Conservation (phyloP, 2,797 vertebrate species). For the Selene dorsalis region DNA sequence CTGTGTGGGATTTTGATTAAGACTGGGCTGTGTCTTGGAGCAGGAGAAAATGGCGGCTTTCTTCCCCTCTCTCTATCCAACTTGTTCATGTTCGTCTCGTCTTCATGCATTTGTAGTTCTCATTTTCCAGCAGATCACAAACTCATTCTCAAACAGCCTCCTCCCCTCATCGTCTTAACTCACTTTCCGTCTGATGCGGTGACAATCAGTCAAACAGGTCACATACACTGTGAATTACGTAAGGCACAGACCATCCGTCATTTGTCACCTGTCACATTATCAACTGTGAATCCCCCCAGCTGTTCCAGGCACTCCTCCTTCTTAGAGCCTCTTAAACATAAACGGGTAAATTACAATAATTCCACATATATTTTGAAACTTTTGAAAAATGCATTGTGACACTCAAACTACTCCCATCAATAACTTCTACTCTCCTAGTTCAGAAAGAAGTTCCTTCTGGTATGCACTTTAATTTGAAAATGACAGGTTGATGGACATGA, state of each 20-base stretch:
- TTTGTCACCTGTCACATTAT: slow-evolving; percentile 46
- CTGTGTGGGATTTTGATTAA: slow-evolving; percentile 87
- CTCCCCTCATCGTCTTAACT: not conserved
- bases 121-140: not conserved
- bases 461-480: slow-evolving; percentile 49
- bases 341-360: slow-evolving; percentile 14
- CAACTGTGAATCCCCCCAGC: not conserved
- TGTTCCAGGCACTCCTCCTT: slow-evolving; percentile 11
- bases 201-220: slow-evolving; percentile 13
- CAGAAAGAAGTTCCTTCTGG: slow-evolving; percentile 10
- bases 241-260: slow-evolving; percentile 18
- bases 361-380: not conserved
- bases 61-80: slow-evolving; percentile 44
- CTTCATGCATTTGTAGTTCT: not conserved
- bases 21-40: slow-evolving; percentile 75
- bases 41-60: slow-evolving; percentile 67
- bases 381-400: slow-evolving; percentile 1
- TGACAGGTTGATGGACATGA: slow-evolving; percentile 49
- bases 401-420: slow-evolving; percentile 4
- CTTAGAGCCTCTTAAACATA: not conserved
- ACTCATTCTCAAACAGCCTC: not conserved
- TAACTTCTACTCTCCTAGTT: slow-evolving; percentile 6
- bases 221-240: not conserved
- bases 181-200: not conserved
- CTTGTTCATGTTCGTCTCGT: slow-evolving; percentile 12